Base-by-base conservation (phyloP, 2,888 invertebrate species). In the Lumbricus terrestris region DNA sequence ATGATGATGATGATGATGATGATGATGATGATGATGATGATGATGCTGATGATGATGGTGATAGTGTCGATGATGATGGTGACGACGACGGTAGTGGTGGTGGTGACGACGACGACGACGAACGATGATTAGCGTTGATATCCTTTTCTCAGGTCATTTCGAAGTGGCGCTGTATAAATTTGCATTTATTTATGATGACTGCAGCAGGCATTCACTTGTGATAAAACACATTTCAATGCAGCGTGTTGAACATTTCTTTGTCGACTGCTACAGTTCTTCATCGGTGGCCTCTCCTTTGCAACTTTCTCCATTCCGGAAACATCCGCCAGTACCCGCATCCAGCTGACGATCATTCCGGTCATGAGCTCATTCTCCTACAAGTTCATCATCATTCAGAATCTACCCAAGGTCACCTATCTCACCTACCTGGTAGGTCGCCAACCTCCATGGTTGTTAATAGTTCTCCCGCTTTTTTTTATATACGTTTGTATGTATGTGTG, bases 1-100 rank as follows among this genome's bases (percentile, higher is more conserved):
- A 33, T 82, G 82, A 82, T 82, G 82, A 82, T 82, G 82, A 82
- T 82, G 82, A 82, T 82, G 82, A 82, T 82, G 82, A 82, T 82
- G 82, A 82, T 82, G 82, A 82, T 82, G 82, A 82, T 82, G 82
- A 82, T 18, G 82, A 82, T 82, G 82, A 82, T 82, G 82, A 82
- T 82, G 82, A 82, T 82, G 29, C n/a, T n/a, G n/a, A n/a, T n/a
- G n/a, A n/a, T n/a, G n/a, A n/a, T n/a, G n/a, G n/a, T n/a, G n/a
- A n/a, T n/a, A n/a, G n/a, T n/a, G n/a, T n/a, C n/a, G 82, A 82
- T 82, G 82, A 82, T 82, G 82, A 82, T 82, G 82, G 29, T 82
- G 82, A 82, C 29, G 82, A 82, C 29, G 82, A 82, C 15, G 82
- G 29, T 82, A n/a, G 29, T 82, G 82, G 29, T 82, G 82, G 29